Evolutionary conservation across 2,888 invertebrate genomes (phyloP).

Genomic region (Laspeyria flexula): DNA sequence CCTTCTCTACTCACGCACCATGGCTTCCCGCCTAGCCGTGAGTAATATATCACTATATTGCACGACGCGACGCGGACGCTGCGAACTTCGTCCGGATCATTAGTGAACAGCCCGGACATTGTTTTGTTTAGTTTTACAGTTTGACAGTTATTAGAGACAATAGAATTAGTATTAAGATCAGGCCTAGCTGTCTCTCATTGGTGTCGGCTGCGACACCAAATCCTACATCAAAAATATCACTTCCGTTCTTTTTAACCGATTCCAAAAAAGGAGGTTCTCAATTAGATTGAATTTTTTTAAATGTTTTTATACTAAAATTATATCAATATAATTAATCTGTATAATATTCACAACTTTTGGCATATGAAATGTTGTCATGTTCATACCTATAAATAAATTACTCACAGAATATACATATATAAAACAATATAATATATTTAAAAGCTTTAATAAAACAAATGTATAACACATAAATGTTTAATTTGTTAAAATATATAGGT

Average conservation of each 20-base stretch:
- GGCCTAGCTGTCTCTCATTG: too few relatives aligned
- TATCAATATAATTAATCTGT: too few relatives aligned
- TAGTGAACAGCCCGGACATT: neutral
- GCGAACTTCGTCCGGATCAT: slow-evolving; percentile 31
- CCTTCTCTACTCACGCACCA: slow-evolving; percentile 61
- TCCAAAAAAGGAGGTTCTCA: too few relatives aligned
- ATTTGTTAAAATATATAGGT: slow-evolving; percentile 19
- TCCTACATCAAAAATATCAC: too few relatives aligned
- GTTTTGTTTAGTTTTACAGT: neutral
- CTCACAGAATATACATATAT: neutral
- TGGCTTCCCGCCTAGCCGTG: slow-evolving; percentile 76
- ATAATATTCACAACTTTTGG: too few relatives aligned
- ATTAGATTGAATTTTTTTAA: too few relatives aligned
- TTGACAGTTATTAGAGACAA: neutral
- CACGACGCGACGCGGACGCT: slow-evolving; percentile 37
- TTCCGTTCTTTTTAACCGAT: too few relatives aligned
- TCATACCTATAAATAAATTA: too few relatives aligned
- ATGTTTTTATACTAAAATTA: too few relatives aligned
- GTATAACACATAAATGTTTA: slow-evolving; percentile 5
- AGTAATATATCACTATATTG: slow-evolving; percentile 56
- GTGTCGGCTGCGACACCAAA: too few relatives aligned
- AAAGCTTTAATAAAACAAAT: neutral
- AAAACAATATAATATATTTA: neutral
- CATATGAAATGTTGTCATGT: too few relatives aligned
- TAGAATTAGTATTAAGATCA: too few relatives aligned